A percentile compares a stretch with the other conserved stretches of the same genome.
Evolutionary conservation across 2,113 vertebrate genomes (phyloP).

Genomic region (Ondatra zibethicus): DNA sequence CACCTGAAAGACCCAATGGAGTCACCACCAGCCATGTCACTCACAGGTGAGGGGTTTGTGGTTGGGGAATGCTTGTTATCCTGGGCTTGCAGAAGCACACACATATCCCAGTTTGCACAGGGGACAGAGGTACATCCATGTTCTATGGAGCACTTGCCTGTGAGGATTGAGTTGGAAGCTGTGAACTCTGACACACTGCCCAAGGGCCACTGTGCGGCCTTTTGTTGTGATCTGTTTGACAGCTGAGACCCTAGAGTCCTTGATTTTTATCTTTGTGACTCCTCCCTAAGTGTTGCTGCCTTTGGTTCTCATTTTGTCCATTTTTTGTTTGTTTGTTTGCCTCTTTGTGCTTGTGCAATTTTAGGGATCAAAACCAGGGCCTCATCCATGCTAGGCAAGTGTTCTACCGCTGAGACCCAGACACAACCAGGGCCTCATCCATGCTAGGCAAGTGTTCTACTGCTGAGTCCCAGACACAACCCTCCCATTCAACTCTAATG

Average conservation of each 20-base stretch:
- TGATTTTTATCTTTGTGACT: neutral
- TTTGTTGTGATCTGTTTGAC: neutral
- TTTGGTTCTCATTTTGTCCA: neutral
- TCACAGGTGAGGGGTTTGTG: constrained; percentile 88
- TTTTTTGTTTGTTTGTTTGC: neutral
- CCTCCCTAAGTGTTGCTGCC: neutral
- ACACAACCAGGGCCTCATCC: too few species aligned
- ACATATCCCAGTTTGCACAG: neutral
- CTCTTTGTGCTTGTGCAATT: neutral
- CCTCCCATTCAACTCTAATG: neutral
- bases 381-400: neutral
- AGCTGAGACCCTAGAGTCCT: neutral
- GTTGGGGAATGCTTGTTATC: neutral
- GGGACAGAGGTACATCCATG: neutral
- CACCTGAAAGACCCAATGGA: constrained; percentile 92
- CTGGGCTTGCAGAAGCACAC: too few species aligned
- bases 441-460: too few species aligned
- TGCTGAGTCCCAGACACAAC: neutral
- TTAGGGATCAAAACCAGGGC: neutral
- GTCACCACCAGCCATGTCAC: constrained; percentile 92
- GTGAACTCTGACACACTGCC: neutral
- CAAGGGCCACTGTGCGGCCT: rapidly evolving
- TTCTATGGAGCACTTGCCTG: neutral
- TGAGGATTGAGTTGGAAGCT: neutral
- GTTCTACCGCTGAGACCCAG: rapidly evolving